Evolutionary conservation across 2,113 vertebrate species (phyloP).

Genomic region (Cyanoramphus novaezelandiae): DNA sequence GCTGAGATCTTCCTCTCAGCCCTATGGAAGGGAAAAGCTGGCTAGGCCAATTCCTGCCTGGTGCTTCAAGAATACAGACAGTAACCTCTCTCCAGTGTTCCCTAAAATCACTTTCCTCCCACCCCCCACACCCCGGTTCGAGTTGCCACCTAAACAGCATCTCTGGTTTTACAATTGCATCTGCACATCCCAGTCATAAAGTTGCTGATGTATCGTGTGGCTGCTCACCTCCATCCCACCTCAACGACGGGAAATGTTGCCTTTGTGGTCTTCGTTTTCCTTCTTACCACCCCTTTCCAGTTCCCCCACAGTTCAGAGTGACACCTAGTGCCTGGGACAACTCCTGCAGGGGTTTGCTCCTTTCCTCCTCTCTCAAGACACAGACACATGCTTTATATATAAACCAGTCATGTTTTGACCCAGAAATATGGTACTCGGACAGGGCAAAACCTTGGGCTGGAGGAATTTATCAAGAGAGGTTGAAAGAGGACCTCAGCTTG

Average conservation of each 20-base stretch:
- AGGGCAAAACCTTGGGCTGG: background rate
- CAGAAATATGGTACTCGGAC: background rate
- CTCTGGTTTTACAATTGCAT: background rate
- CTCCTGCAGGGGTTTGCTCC: background rate
- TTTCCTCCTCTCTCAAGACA: background rate
- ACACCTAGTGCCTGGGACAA: background rate
- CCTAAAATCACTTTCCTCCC: background rate
- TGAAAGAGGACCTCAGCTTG: background rate
- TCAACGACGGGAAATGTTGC: background rate
- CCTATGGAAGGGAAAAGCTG: background rate
- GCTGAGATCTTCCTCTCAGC: background rate
- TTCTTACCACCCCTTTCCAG: background rate
- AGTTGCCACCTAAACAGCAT: background rate
- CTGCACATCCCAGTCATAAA: background rate
- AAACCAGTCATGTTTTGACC: background rate
- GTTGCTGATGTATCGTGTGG: background rate
- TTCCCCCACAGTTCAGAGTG: background rate
- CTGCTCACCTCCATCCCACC: background rate
- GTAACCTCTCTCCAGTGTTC: background rate
- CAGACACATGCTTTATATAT: background rate
- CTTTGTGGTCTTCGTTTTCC: background rate
- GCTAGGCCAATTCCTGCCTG: background rate
- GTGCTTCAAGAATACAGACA: background rate
- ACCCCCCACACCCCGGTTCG: background rate
- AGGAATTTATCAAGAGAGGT: background rate